A percentile compares a stretch with the other conserved stretches of the same genome.
Conservation (phyloP, 2,797 vertebrate species). For the Astyanax mexicanus region DNA sequence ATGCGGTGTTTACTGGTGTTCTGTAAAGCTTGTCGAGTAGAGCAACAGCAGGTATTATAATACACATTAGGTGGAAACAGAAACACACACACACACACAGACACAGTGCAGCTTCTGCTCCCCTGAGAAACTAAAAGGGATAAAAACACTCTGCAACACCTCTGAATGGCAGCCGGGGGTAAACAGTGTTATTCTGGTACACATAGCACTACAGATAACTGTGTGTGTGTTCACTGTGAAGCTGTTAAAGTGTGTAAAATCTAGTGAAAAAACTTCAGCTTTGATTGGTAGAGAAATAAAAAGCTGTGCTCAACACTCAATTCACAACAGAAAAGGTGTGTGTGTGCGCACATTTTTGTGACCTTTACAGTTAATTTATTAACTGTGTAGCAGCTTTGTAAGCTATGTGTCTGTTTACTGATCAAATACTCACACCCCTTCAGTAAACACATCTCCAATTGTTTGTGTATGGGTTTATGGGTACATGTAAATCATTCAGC, state of each 20-base stretch:
- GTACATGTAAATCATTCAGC: too few species aligned
- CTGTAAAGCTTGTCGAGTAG: too few species aligned
- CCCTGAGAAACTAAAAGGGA: background rate
- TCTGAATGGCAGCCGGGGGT: background rate
- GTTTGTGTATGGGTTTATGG: too few species aligned
- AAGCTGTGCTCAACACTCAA: constrained; percentile 5
- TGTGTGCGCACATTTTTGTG: constrained; percentile 2
- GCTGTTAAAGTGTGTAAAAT: background rate
- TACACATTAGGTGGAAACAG: constrained; percentile 10
- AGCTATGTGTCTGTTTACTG: too few species aligned
- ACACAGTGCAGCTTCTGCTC: background rate
- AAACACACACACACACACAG: constrained; percentile 9
- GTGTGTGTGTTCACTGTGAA: background rate
- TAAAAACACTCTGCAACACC: background rate
- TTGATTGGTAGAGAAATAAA: background rate
- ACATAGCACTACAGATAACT: background rate
- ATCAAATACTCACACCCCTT: too few species aligned
- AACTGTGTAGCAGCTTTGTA: constrained; percentile 16
- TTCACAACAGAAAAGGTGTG: background rate
- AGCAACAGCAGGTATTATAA: background rate
- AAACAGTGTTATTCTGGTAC: background rate
- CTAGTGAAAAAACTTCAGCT: background rate
- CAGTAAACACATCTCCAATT: too few species aligned
- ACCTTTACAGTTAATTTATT: constrained; percentile 49
- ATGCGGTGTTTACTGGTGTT: too few species aligned